A percentile compares a stretch with the other conserved stretches of the same genome.
These are phyloP conservation scores for Cherax quadricarinatus DNA, from an alignment of 1,140 invertebrate genomes.

Conservation along the genomic window DNA sequence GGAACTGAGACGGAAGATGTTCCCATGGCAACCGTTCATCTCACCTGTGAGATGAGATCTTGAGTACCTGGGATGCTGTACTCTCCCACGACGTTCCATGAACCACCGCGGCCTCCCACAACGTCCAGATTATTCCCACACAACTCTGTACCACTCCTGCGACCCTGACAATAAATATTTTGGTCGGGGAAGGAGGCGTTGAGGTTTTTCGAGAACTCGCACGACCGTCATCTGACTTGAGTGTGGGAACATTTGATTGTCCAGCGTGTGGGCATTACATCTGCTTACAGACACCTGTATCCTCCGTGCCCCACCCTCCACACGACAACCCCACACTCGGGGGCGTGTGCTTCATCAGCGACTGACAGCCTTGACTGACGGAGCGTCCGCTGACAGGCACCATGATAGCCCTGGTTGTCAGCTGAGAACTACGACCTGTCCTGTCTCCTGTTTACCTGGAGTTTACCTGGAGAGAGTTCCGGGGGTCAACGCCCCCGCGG, in stretches of 20 bases:
- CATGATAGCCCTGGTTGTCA: neutral
- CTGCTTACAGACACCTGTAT: neutral
- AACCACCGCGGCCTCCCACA: neutral
- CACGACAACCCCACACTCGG: no score
- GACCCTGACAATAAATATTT: constrained; percentile 32
- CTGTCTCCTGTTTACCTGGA: no score
- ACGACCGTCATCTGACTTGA: neutral
- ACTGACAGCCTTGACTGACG: neutral
- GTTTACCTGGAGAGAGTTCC: no score
- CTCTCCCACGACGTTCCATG: neutral
- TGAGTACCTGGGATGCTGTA: no score
- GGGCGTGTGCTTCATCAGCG: no score
- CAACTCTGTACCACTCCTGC: neutral
- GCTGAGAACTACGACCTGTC: no score
- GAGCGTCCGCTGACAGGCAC: neutral
- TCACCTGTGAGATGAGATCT: neutral
- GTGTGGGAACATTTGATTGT: neutral
- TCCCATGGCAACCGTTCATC: neutral
- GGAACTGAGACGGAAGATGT: neutral
- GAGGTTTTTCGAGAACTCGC: neutral
- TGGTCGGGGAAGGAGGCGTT: neutral
- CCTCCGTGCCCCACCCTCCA: no score
- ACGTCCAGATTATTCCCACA: constrained; percentile 19
- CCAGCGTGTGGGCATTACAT: neutral
- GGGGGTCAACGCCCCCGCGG: no score